These are phyloP conservation scores for Coptodon rendalli DNA, from an alignment of 2,113 vertebrate species.

Conservation along the genomic window DNA sequence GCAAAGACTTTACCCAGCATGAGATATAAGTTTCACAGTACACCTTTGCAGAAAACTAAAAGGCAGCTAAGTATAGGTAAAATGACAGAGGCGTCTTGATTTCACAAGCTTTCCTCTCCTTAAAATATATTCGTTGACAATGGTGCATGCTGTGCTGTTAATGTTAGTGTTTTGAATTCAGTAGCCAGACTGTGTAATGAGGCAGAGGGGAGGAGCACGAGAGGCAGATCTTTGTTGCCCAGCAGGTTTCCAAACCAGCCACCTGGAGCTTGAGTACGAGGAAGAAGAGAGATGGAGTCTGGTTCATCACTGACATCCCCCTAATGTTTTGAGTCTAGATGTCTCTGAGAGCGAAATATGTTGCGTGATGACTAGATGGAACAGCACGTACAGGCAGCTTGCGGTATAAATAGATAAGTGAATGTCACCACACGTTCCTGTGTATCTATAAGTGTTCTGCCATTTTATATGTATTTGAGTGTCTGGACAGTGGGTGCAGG, in stretches of 20 bases:
- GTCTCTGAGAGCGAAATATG: background rate
- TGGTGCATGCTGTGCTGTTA: background rate
- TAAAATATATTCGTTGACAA: background rate
- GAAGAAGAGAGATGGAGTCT: background rate
- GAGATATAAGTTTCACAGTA: background rate
- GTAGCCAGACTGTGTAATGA: constrained; percentile 7
- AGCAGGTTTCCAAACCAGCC: constrained; percentile 16
- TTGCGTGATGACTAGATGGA: background rate
- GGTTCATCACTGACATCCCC: background rate
- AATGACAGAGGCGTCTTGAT: background rate
- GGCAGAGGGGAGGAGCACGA: background rate
- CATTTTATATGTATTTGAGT: background rate
- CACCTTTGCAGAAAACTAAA: background rate
- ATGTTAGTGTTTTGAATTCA: constrained; percentile 17
- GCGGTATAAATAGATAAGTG: constrained; percentile 27
- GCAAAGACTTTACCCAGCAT: background rate
- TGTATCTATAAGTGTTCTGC: background rate
- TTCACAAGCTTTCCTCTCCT: background rate
- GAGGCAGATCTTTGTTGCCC: background rate
- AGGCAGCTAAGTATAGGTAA: background rate
- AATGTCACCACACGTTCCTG: constrained; percentile 5
- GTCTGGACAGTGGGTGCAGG: background rate
- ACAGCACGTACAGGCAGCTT: constrained; percentile 6
- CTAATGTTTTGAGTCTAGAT: background rate
- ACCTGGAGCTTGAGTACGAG: background rate